These are phyloP conservation scores for Crocallis elinguaria DNA, from an alignment of 2,888 invertebrate species.

Conservation along the genomic window DNA sequence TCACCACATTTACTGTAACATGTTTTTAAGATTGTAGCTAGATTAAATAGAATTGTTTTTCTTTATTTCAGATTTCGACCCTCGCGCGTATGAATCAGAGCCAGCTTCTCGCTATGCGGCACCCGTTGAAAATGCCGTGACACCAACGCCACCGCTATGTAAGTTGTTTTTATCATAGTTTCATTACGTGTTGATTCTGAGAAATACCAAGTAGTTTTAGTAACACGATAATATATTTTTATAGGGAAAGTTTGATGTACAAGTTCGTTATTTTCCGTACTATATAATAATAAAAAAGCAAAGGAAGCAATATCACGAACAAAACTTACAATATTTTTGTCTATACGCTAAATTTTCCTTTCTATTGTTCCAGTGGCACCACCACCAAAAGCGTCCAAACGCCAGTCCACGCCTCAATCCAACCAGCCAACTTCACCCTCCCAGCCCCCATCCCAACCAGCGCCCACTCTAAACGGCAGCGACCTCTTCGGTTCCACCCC, in stretches of 20 bases:
- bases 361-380: constrained; percentile 90
- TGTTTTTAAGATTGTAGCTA: too few relatives aligned
- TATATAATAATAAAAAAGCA: too few relatives aligned
- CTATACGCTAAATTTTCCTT: background rate
- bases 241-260: too few relatives aligned
- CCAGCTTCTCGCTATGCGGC: constrained; percentile 64
- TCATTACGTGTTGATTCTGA: background rate
- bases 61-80: constrained; percentile 89
- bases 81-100: constrained; percentile 91
- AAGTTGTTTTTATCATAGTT: constrained; percentile 62
- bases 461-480: constrained; percentile 75
- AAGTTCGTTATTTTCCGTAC: too few relatives aligned
- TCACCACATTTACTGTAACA: too few relatives aligned
- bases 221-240: too few relatives aligned
- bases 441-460: constrained; percentile 45
- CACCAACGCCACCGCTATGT: constrained; percentile 88
- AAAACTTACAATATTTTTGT: too few relatives aligned
- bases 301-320: too few relatives aligned
- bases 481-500: constrained; percentile 93
- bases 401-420: constrained; percentile 63
- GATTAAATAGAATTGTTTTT: background rate
- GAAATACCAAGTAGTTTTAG: too few relatives aligned
- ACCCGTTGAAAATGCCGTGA: constrained; percentile 56
- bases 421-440: constrained; percentile 45
- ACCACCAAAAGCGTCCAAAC: constrained; percentile 91